Evolutionary conservation across 2,797 vertebrate species (phyloP).

Genomic region (Eurystomus glaucurus): DNA sequence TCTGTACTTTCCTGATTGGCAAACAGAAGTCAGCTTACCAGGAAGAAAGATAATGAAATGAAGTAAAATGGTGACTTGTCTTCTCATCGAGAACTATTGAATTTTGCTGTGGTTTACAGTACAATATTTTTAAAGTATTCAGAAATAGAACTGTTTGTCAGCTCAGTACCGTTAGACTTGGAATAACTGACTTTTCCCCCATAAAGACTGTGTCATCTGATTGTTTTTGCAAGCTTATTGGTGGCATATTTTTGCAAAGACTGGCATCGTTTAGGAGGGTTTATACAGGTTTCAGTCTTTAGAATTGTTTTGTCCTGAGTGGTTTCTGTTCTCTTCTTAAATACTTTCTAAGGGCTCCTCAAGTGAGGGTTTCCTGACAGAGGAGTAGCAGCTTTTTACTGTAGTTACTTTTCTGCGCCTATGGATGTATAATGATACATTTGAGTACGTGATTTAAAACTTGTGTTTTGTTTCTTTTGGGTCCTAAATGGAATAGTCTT

Average conservation of each 20-base stretch:
- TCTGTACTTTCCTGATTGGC: not conserved
- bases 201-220: not conserved
- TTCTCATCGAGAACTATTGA: not conserved
- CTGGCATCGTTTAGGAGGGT: not conserved
- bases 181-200: not conserved
- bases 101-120: not conserved
- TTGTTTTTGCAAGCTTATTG: not conserved
- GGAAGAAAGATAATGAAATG: not conserved
- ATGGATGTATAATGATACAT: not conserved
- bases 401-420: not conserved
- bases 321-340: not conserved
- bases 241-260: not conserved
- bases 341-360: not conserved
- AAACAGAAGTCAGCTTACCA: not conserved
- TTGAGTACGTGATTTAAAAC: not conserved
- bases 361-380: not conserved
- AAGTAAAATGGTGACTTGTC: not conserved
- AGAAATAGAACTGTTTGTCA: not conserved
- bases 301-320: not conserved
- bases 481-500: not conserved
- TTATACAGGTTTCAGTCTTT: not conserved
- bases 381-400: not conserved
- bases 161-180: not conserved
- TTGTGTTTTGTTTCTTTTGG: not conserved
- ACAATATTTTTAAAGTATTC: not conserved